These are phyloP conservation scores for Oncopodura yosiiana DNA, from an alignment of 1,140 invertebrate species.

Conservation along the genomic window DNA sequence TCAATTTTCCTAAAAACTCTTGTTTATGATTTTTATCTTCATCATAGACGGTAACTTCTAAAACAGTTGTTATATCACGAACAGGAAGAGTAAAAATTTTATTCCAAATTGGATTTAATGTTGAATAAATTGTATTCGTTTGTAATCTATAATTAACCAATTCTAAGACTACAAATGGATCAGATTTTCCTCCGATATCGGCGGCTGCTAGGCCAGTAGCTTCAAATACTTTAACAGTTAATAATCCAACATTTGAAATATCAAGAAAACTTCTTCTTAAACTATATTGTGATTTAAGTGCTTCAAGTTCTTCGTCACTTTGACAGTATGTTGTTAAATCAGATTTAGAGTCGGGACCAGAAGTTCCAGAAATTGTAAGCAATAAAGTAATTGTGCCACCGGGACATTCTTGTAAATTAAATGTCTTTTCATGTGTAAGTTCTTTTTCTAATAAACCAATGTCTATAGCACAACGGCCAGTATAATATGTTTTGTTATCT, in stretches of 20 bases:
- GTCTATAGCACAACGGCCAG: constrained; percentile 64
- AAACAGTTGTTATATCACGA: constrained; percentile 89
- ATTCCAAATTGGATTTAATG: constrained; percentile 90
- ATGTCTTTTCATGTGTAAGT: constrained; percentile 79
- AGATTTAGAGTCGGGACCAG: constrained; percentile 80
- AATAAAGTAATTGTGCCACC: constrained; percentile 80
- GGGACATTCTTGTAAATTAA: constrained; percentile 75
- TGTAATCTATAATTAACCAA: constrained; percentile 87
- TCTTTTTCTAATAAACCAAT: constrained; percentile 75
- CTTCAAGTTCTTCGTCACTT: constrained; percentile 56
- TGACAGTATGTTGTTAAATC: constrained; percentile 76
- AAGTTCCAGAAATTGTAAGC: constrained; percentile 88
- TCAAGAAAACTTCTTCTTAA: constrained; percentile 22
- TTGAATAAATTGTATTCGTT: constrained; percentile 98
- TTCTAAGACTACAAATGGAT: constrained; percentile 96
- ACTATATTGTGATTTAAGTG: constrained; percentile 69
- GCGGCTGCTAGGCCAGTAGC: constrained; percentile 81
- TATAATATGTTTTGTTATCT: constrained; percentile 46
- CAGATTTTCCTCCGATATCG: constrained; percentile 84
- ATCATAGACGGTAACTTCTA: constrained; percentile 97
- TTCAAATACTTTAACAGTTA: constrained; percentile 79
- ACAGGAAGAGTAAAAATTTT: constrained; percentile 98
- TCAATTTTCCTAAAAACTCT: constrained; percentile 91
- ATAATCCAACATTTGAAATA: constrained; percentile 70
- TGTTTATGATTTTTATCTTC: constrained; percentile 97